These are phyloP conservation scores for Sebastes minor DNA, from an alignment of 2,797 vertebrate genomes.

Conservation along the genomic window DNA sequence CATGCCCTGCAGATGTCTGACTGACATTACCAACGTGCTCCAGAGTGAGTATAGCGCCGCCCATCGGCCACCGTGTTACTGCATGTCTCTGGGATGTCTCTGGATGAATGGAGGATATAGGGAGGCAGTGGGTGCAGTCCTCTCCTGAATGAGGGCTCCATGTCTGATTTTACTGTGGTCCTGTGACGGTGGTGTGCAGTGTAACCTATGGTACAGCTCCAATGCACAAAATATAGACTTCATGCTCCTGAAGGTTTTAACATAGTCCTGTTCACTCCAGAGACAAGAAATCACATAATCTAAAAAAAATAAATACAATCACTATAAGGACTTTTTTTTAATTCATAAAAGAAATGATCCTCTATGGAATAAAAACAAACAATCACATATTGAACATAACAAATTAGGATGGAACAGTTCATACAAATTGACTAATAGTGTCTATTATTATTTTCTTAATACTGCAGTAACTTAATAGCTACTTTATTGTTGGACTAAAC, in stretches of 20 bases:
- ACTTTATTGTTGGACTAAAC: not conserved
- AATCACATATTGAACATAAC: not conserved
- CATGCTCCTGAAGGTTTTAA: conserved; percentile 20
- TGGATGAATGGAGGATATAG: conserved; percentile 24
- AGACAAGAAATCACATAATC: not conserved
- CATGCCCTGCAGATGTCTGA: not conserved
- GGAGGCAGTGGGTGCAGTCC: conserved; percentile 35
- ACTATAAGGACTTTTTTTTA: not conserved
- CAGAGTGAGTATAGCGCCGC: not conserved
- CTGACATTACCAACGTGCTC: not conserved
- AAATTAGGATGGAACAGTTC: not conserved
- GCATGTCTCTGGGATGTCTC: not conserved
- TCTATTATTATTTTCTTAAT: not conserved
- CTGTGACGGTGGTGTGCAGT: conserved; percentile 34
- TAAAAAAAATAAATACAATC: not conserved
- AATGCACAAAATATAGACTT: conserved; percentile 51
- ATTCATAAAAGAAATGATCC: not conserved
- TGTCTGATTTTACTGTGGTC: conserved; percentile 77
- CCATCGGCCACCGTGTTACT: not conserved
- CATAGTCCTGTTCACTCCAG: not conserved
- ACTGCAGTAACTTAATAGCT: not conserved
- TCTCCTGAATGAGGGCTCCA: conserved; percentile 63
- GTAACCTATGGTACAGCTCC: conserved; percentile 47
- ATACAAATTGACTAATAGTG: not conserved
- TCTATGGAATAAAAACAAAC: not conserved